Evolutionary conservation across 2,797 vertebrate genomes (phyloP), one percentile per base, ranked within the genome.

Genomic region (Macrochelys suwanniensis): DNA sequence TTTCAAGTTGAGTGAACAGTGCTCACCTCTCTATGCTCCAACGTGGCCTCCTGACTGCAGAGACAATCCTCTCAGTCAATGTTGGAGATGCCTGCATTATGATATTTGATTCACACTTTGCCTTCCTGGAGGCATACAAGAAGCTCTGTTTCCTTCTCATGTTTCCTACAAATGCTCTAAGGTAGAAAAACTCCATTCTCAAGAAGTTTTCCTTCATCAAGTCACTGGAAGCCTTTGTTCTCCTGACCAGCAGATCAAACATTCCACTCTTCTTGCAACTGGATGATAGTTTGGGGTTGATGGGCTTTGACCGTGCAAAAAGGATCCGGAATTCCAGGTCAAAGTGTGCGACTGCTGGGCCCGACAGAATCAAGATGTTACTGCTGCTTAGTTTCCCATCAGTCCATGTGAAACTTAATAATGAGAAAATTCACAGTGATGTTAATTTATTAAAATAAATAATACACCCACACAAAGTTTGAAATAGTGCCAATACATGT

Each of bases 321-420:
- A 99, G 99, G 95, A 99, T 98, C 68, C 99, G 98, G 94, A 99
- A 99, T 97, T 99, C 98, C 96, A 99, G 98, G 4, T 99, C 99
- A 87, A 99, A 99, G 80, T 98, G 98, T 87, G 99, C 99, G 0
- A 99, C 98, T 79, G 98, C 97, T 2, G 99, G 99, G 37, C 99
- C 99, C 5, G 98, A 99, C 76, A 99, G 98, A 96, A 99, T 99
- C 9, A 99, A 97, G 79, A 99, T 98, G 93, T 99, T 99, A 96
- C 99, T 99, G 98, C 98, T 99, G 98, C 99, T 99, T 57, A 99
- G 97, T 95, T 99, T 99, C 37, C 99, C 99, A 47, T 99, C 99
- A 16, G 98, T 99, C 99, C 99, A 99, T 0, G 99, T 99, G 93
- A 99, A 99, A 97, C 99, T 99, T 45, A 82, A 96, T 25, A 85